Evolutionary conservation across 2,113 vertebrate genomes (phyloP).

Genomic region (Cariama cristata): DNA sequence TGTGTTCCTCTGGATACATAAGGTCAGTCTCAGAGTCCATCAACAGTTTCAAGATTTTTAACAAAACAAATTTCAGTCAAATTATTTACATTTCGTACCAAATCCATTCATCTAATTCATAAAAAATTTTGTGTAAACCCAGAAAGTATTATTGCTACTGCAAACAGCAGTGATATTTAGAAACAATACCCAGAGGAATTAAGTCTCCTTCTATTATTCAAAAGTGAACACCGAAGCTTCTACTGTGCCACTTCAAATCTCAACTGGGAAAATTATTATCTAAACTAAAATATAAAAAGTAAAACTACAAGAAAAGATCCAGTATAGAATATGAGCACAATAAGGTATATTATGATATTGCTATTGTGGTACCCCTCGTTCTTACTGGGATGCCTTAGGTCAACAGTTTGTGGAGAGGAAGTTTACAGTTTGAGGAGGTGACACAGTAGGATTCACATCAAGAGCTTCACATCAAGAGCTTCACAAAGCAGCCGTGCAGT

Average conservation of each 20-base stretch:
- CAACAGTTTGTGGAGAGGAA: background rate
- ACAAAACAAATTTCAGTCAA: background rate
- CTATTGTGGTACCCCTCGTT: background rate
- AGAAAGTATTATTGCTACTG: background rate
- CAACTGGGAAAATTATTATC: background rate
- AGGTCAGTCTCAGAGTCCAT: constrained; percentile 9
- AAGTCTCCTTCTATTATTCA: background rate
- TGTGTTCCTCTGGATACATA: constrained; percentile 1
- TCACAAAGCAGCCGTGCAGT: background rate
- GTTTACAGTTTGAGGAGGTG: background rate
- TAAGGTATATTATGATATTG: background rate
- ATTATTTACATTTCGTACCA: background rate
- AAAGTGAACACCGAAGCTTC: background rate
- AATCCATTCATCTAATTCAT: background rate
- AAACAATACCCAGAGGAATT: background rate
- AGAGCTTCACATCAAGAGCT: background rate
- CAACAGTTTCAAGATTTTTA: background rate
- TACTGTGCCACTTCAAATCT: background rate
- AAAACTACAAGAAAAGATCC: background rate
- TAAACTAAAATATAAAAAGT: background rate
- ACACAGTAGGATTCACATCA: background rate
- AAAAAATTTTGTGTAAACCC: background rate
- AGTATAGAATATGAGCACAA: background rate
- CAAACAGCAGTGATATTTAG: background rate
- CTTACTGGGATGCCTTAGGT: background rate